A percentile compares a stretch with the other conserved stretches of the same genome.
These are phyloP conservation scores for Sardinella longiceps DNA, from an alignment of 2,797 vertebrate species.

Conservation along the genomic window DNA sequence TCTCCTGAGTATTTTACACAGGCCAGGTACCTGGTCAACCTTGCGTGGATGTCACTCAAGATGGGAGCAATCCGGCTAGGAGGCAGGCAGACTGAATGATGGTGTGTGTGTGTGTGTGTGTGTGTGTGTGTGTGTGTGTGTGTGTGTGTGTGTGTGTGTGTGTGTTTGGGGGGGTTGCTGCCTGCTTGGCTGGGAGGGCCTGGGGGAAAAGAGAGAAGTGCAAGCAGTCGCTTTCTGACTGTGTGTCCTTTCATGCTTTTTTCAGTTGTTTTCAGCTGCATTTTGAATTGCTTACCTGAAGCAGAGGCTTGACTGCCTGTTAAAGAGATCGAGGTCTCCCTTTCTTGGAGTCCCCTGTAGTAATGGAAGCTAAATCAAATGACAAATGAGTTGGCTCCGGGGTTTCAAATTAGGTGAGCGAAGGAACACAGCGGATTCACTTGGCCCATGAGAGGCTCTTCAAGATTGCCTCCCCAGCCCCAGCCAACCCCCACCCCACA, in stretches of 20 bases:
- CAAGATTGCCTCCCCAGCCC: too few species aligned
- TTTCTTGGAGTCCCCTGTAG: not conserved
- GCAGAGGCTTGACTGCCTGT: not conserved
- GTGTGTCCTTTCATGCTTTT: not conserved
- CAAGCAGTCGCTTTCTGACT: too few species aligned
- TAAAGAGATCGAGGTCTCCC: not conserved
- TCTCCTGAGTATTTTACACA: not conserved
- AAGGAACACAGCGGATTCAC: not conserved
- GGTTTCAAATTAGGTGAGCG: not conserved
- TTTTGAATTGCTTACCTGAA: not conserved
- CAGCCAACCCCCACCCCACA: too few species aligned
- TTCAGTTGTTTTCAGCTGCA: not conserved
- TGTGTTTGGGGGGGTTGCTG: not conserved
- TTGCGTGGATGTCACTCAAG: slow-evolving; percentile 15
- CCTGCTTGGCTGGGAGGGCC: not conserved
- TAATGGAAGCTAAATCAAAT: slow-evolving; percentile 1
- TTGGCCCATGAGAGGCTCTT: not conserved
- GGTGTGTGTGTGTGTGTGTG: too few species aligned
- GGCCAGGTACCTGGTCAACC: slow-evolving; percentile 7
- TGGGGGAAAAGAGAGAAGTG: not conserved
- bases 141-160: too few species aligned
- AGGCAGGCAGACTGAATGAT: not conserved
- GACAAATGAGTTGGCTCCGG: not conserved
- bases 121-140: too few species aligned
- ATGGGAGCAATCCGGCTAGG: not conserved